A percentile compares a stretch with the other conserved stretches of the same genome.
Evolutionary conservation across 2,888 invertebrate genomes (phyloP).

Genomic region (Nemotelus pantherinus): DNA sequence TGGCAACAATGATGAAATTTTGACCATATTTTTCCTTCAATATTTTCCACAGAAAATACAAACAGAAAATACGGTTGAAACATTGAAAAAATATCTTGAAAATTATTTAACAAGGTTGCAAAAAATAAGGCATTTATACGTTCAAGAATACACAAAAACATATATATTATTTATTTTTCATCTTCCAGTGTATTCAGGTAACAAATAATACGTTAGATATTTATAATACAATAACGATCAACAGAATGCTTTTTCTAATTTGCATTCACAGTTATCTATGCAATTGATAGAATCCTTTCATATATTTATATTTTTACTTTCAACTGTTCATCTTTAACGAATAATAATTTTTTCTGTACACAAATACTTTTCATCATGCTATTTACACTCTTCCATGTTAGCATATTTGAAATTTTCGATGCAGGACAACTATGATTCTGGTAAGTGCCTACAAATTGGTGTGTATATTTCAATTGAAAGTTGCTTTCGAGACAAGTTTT

Average conservation of each 20-base stretch:
- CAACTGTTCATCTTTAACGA: background rate
- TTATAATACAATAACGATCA: slow-evolving; percentile 1
- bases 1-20: too few relatives aligned
- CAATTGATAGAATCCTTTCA: too few relatives aligned
- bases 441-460: slow-evolving; percentile 28
- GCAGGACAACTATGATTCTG: background rate
- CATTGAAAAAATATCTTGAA: too few relatives aligned
- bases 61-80: too few relatives aligned
- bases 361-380: slow-evolving; percentile 5
- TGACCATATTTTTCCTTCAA: too few relatives aligned
- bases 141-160: background rate
- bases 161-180: background rate
- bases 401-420: background rate
- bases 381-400: slow-evolving; percentile 35
- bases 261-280: too few relatives aligned
- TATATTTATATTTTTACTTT: background rate
- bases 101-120: background rate
- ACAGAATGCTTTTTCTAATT: too few relatives aligned
- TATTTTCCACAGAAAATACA: too few relatives aligned
- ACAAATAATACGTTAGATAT: background rate
- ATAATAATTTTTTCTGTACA: slow-evolving; percentile 20
- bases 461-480: slow-evolving; percentile 36
- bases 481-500: slow-evolving; percentile 16
- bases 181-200: background rate
- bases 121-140: slow-evolving; percentile 15